Conservation (phyloP, 2,797 vertebrate species). For the Kryptopterus vitreolus region DNA sequence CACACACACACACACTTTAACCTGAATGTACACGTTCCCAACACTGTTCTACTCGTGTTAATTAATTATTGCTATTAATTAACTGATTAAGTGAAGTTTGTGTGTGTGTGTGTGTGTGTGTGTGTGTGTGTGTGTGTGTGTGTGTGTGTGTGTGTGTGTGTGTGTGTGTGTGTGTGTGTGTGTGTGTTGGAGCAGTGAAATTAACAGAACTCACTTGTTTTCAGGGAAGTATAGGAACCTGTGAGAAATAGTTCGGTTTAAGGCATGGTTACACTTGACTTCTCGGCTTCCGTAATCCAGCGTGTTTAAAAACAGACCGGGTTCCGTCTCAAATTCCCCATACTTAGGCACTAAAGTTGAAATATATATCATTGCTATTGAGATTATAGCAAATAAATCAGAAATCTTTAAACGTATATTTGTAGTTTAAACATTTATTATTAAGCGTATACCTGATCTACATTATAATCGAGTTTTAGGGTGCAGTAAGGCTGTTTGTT, state of each 20-base stretch:
- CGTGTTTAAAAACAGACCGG: neutral
- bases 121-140: neutral
- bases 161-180: neutral
- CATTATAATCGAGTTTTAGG: neutral
- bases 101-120: neutral
- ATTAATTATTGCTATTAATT: too few relatives aligned
- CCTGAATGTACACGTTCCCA: neutral
- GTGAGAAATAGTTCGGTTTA: neutral
- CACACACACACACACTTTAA: neutral
- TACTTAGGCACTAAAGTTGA: neutral
- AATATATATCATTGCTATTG: neutral
- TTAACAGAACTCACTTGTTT: neutral
- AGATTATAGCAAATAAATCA: neutral
- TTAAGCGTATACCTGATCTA: neutral
- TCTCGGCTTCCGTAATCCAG: slow-evolving; percentile 44
- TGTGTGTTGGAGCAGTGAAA: neutral
- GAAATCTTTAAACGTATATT: neutral
- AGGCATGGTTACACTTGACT: neutral
- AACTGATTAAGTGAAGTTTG: too few relatives aligned
- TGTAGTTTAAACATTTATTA: neutral
- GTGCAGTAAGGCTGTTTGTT: neutral
- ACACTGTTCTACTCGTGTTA: neutral
- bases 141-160: neutral
- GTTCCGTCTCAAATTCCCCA: neutral
- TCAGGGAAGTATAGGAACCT: too few relatives aligned